Base-by-base conservation (phyloP, 2,113 vertebrate species). In the Cyphomyrus plagiostoma region DNA sequence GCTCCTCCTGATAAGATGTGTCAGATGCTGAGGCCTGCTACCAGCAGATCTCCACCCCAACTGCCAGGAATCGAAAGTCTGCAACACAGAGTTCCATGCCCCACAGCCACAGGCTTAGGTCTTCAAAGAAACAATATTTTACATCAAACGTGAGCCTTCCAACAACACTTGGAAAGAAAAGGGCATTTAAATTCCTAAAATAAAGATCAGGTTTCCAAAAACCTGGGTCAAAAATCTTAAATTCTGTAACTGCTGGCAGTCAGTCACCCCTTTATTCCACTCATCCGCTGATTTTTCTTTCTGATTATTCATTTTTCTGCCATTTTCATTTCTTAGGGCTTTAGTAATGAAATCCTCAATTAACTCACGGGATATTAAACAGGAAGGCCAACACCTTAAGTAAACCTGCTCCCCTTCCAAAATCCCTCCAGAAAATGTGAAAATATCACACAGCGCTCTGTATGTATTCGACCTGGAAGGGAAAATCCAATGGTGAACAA, bases 371-470 rank as follows among this genome's bases (percentile, higher is more conserved):
- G 85, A 87, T 87, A 66, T 42, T 53, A 87, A 90, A 88, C 48
- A 74, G 62, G 89, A 80, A 80, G n/a, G 85, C 23, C 66, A 70
- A 80, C 89, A 80, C 85, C 89, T 80, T 80, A 80, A 50, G 42
- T 49, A 56, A 84, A 30, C 85, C 85, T 39, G 10, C 17, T 26
- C 21, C 21, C 35, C 39, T 80, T n/a, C 74, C 15, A 52, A 77
- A 80, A 52, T 30, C 35, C 46, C 86, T 88, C 30, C 70, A 82
- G 50, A 87, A 74, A 88, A 30, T 1, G 30, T 30, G 26, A 52
- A 88, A 88, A 86, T 89, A 87, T 86, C n/a, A 15, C 50, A 17
- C 86, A 70, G 23, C 45, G 10, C 30, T 46, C 45, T 21, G 23
- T 50, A 90, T 87, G 49, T 86, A 21, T 39, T 42, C n/a, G n/a